Evolutionary conservation across 1,140 invertebrate species (phyloP).

Genomic region (Condylostylus longicornis): DNA sequence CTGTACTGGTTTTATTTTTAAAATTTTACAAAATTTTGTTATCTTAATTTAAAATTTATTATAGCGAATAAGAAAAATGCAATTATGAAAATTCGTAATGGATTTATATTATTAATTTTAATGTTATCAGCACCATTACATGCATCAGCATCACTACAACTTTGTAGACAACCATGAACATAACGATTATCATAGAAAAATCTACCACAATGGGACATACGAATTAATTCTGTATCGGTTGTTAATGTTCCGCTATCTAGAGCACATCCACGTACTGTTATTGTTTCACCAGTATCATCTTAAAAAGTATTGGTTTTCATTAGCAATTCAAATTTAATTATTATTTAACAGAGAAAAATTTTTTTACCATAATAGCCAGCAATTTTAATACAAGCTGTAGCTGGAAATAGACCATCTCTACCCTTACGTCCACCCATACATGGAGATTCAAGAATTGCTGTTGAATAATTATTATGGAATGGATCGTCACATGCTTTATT

Average conservation of each 20-base stretch:
- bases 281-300: slow-evolving; percentile 63
- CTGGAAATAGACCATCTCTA: slow-evolving; percentile 85
- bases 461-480: slow-evolving; percentile 86
- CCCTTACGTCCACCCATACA: slow-evolving; percentile 87
- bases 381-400: slow-evolving; percentile 92
- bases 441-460: slow-evolving; percentile 68
- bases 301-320: slow-evolving; percentile 12
- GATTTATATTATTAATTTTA: too few relatives aligned
- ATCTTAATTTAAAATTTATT: too few relatives aligned
- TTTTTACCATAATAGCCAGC: slow-evolving; percentile 65
- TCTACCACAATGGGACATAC: slow-evolving; percentile 84
- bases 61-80: too few relatives aligned
- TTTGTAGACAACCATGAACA: slow-evolving; percentile 71
- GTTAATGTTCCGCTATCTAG: slow-evolving; percentile 82
- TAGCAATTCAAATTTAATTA: not conserved
- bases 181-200: slow-evolving; percentile 79
- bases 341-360: not conserved
- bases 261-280: slow-evolving; percentile 77
- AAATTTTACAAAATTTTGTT: too few relatives aligned
- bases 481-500: slow-evolving; percentile 87
- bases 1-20: too few relatives aligned
- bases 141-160: slow-evolving; percentile 73
- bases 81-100: too few relatives aligned
- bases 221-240: slow-evolving; percentile 80
- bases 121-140: slow-evolving; percentile 42